Evolutionary conservation across 2,888 invertebrate genomes (phyloP), one percentile per base, ranked within the genome.

Genomic region (Chloroclysta siterata): DNA sequence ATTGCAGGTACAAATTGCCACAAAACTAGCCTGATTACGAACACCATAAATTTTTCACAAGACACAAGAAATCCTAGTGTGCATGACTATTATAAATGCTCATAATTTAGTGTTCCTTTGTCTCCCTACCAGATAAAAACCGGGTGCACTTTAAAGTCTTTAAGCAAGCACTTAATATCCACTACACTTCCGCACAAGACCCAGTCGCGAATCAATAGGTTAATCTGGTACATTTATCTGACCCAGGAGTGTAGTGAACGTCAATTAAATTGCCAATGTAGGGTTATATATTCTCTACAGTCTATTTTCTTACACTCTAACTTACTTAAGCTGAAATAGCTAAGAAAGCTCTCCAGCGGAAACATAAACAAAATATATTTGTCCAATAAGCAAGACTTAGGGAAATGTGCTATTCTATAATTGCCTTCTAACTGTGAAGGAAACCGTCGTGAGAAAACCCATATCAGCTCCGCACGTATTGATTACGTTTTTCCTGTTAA

Each of bases 141-240:
- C 29, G 0, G 47, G 14, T 54, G 61, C 47, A 58, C 55, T 55
- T 39, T 44, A 36, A 52, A 60, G 39, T 22, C 44, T 13, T 13
- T 66, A 69, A 67, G 67, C 64, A 53, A 51, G 53, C 60, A 65
- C 67, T 69, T 63, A 65, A 65, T 68, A 62, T 66, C 62, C 60
- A 54, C 29, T 63, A 63, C 42, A 56, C 65, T 63, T 66, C 51
- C 50, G 53, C 51, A 42, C n/a, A 47, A 60, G 61, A 54, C 55
- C 48, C 22, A 44, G 54, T 52, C 55, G 51, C 63, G 68, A 76
- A 72, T 72, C 73, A 73, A 77, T 77, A 68, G 70, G 66, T 74
- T 77, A 72, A 75, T 78, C 76, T 73, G 56, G 68, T 68, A 69
- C 73, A 76, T 68, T 76, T 74, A 77, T 76, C 59, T 73, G 71